Evolutionary conservation across 2,888 invertebrate genomes (phyloP), one percentile per base, ranked within the genome.

Genomic region (Hydrotaea cyrtoneurina): DNA sequence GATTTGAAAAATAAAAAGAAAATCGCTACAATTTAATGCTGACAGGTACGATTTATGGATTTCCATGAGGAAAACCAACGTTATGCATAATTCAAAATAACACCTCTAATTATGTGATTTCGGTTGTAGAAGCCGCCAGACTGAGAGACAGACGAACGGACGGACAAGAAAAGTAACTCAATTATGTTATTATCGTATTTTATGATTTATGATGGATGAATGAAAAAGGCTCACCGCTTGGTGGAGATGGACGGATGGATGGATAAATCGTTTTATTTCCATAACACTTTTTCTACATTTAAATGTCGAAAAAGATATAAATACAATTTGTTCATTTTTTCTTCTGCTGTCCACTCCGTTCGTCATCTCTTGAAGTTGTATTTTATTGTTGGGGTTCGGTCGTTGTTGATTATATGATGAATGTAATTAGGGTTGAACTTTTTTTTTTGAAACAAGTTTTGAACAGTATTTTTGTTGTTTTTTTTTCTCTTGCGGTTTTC

Each of bases 41-140:
- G 23, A 59, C 59, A 59, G 15, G 4, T 59, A 59, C n/a, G 59
- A 64, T 31, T 64, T 17, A n/a, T 31, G 31, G 31, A 43, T 39
- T 23, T 46, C 43, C 69, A 69, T 13, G 19, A 39, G 69, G 23
- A 66, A 66, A 66, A 39, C 11, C 23, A 10, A 78, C 59, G 23
- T 73, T 73, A 26, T 78, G 69, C 73, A 66, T 66, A 76, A 76
- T 66, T 55, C 36, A 76, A 59, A 72, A 78, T 78, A 59, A 64
- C 23, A 73, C 73, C 39, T 62, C 23, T 74, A 77, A 77, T 82
- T 74, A 79, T 77, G 69, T 69, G 79, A 85, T 79, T 85, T 82
- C 53, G 72, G n/a, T 72, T 74, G 39, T 77, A 73, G n/a, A 7
- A 7, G 19, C 15, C 26, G 15, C 0, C 31, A 15, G 15, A 62